These are phyloP conservation scores for Hecatera dysodea DNA, from an alignment of 2,888 invertebrate genomes.

Conservation along the genomic window DNA sequence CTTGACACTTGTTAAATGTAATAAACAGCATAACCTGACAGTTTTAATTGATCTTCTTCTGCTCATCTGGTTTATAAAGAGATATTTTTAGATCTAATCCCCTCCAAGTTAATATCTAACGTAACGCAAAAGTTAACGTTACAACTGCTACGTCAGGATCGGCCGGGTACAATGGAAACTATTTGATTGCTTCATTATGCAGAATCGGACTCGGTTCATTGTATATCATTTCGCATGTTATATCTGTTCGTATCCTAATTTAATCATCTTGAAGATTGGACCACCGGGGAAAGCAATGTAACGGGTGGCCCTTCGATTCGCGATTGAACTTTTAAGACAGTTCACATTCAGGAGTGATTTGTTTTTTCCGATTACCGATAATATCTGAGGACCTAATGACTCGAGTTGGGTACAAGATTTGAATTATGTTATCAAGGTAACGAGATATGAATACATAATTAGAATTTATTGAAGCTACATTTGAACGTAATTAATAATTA, in stretches of 20 bases:
- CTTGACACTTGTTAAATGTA: not conserved
- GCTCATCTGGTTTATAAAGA: not conserved
- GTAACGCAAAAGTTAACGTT: conserved; percentile 72
- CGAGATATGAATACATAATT: conserved; percentile 54
- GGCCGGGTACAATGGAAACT: conserved; percentile 82
- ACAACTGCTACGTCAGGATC: conserved; percentile 68
- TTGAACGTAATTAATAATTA: conserved; percentile 54
- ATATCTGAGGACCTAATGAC: conserved; percentile 65
- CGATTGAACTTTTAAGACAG: conserved; percentile 83
- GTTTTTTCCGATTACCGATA: conserved; percentile 70
- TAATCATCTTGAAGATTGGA: conserved; percentile 90
- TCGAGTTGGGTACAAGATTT: conserved; percentile 46
- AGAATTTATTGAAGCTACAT: conserved; percentile 51
- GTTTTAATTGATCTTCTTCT: not conserved
- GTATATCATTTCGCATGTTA: conserved; percentile 90
- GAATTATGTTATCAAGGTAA: conserved; percentile 57
- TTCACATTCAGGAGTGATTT: conserved; percentile 75
- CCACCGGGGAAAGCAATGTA: conserved; percentile 85
- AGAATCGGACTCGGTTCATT: conserved; percentile 84
- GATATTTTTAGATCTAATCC: conserved; percentile 4
- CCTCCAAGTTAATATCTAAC: not conserved
- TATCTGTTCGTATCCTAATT: conserved; percentile 89
- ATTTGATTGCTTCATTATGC: conserved; percentile 91
- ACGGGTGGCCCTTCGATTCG: conserved; percentile 83
- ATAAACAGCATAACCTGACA: not conserved